Conservation (phyloP, 2,888 invertebrate genomes). For the Rhagium mordax region DNA sequence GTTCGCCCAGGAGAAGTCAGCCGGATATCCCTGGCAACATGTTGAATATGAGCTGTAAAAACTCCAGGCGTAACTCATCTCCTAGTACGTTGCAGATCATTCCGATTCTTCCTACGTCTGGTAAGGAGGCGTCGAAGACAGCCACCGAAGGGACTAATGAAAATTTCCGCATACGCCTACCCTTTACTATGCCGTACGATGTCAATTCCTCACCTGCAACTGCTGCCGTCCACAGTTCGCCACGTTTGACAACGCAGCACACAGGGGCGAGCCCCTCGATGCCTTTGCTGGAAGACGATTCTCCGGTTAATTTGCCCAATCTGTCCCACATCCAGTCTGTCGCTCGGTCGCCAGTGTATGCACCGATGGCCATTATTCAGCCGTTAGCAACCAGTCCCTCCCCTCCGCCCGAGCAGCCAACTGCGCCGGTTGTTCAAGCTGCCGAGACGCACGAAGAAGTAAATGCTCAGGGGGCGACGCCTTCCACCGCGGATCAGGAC, state of each 20-base stretch:
- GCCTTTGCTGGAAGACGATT: neutral
- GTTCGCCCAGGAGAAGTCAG: neutral
- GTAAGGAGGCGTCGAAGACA: too few species aligned
- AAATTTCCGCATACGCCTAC: constrained; percentile 11
- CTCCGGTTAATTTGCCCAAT: neutral
- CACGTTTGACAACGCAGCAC: neutral
- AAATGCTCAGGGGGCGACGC: neutral
- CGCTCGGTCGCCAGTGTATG: neutral
- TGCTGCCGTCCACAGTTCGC: neutral
- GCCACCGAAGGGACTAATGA: neutral
- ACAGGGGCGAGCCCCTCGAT: neutral
- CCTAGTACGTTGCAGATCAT: neutral
- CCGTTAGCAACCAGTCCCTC: neutral
- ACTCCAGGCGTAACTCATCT: neutral
- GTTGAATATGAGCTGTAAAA: neutral
- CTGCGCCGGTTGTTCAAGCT: neutral
- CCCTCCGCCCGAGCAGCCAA: neutral
- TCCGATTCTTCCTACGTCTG: neutral
- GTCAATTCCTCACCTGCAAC: neutral
- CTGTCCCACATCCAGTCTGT: neutral
- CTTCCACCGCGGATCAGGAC: neutral
- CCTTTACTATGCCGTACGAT: constrained; percentile 11
- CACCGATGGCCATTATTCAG: neutral
- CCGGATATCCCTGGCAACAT: neutral
- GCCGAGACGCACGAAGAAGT: neutral